phyloP scores from a whole-genome alignment of 2,113 vertebrate genomes.

The Daphoenositta chrysoptera region DNA sequence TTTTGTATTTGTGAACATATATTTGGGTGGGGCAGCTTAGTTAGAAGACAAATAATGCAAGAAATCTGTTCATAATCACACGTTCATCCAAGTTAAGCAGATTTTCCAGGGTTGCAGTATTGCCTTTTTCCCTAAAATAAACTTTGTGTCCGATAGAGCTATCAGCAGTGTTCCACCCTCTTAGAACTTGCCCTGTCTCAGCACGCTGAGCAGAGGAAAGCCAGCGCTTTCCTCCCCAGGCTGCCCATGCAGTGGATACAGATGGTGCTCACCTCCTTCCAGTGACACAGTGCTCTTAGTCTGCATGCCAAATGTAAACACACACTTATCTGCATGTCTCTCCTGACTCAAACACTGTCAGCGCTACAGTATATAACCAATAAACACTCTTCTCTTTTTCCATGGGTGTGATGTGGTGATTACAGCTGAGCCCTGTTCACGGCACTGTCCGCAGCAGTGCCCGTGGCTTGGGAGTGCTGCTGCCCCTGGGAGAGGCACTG shows the following conservation, averaged over 20 bases:
- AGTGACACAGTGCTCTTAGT: slow-evolving; percentile 58
- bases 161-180: background rate
- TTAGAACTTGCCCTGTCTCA: background rate
- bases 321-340: slow-evolving; percentile 72
- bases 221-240: slow-evolving; percentile 22
- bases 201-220: background rate
- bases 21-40: slow-evolving; percentile 61
- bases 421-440: background rate
- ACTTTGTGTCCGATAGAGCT: background rate
- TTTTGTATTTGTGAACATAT: slow-evolving; percentile 78
- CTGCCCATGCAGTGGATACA: slow-evolving; percentile 25
- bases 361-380: slow-evolving; percentile 76
- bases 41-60: slow-evolving; percentile 37
- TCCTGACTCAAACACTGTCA: slow-evolving; percentile 63
- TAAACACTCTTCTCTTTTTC: slow-evolving; percentile 75
- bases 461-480: rapidly evolving
- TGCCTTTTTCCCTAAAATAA: background rate
- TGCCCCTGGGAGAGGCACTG: background rate
- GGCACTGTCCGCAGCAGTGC: background rate
- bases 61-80: background rate
- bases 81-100: slow-evolving; percentile 19
- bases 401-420: background rate
- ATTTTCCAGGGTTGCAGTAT: slow-evolving; percentile 31
- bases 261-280: slow-evolving; percentile 33
- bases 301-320: slow-evolving; percentile 74